phyloP scores from a whole-genome alignment of 2,888 invertebrate genomes.

The Catocala nupta region DNA sequence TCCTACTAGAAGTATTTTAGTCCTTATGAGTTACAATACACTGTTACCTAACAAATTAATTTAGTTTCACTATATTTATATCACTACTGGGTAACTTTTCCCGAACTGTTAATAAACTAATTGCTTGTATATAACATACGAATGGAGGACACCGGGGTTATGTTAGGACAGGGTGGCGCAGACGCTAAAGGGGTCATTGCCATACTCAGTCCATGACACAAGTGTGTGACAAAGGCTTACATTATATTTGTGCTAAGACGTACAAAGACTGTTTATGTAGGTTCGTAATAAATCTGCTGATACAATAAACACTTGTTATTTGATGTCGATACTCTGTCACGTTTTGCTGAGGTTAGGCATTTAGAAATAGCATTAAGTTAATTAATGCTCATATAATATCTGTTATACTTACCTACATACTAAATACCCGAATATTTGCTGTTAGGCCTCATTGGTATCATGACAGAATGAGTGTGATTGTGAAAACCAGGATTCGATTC shows the following conservation, averaged over 20 bases:
- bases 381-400: no score
- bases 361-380: background rate
- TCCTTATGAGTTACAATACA: no score
- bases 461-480: no score
- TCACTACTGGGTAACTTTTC: no score
- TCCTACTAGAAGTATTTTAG: no score
- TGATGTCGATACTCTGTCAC: constrained; percentile 15
- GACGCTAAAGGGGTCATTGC: constrained; percentile 5
- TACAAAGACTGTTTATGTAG: constrained; percentile 17
- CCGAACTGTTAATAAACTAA: no score
- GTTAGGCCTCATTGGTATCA: no score
- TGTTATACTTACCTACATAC: no score
- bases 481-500: no score
- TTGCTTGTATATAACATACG: background rate
- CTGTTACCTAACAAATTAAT: no score
- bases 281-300: constrained; percentile 25
- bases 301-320: constrained; percentile 23
- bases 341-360: constrained; percentile 19
- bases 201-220: background rate
- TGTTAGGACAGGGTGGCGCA: background rate
- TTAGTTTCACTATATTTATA: no score
- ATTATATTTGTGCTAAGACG: background rate
- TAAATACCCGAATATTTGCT: no score
- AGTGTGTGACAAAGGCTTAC: constrained; percentile 3
- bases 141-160: background rate